Conservation (phyloP, 2,113 vertebrate genomes). For the Orycteropus afer region DNA sequence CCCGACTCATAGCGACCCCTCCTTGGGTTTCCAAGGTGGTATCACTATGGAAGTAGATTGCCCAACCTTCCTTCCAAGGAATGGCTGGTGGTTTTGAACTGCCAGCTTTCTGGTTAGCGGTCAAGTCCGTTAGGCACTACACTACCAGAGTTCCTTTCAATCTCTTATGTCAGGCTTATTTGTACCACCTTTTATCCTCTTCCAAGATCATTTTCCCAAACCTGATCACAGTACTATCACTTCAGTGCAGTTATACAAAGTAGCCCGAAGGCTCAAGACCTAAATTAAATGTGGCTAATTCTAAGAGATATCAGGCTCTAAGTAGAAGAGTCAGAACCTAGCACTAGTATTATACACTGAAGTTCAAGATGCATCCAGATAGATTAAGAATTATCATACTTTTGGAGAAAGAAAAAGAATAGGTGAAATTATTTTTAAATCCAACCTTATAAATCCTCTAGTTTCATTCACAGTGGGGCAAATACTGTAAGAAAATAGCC, state of each 20-base stretch:
- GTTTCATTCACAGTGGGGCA: not conserved
- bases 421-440: constrained; percentile 38
- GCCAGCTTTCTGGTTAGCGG: no score
- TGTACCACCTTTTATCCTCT: not conserved
- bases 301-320: constrained; percentile 35
- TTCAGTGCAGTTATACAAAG: constrained; percentile 1
- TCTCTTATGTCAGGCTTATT: not conserved
- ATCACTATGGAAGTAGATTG: no score
- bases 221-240: not conserved
- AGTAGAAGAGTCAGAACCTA: not conserved
- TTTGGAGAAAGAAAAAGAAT: not conserved
- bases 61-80: no score
- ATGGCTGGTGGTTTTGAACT: no score
- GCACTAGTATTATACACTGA: not conserved
- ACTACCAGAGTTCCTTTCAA: no score
- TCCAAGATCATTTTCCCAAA: constrained; percentile 7
- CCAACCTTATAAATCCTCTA: not conserved
- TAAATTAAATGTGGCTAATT: constrained; percentile 21
- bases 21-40: no score
- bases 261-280: not conserved
- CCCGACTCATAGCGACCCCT: no score
- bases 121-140: no score
- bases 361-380: not conserved
- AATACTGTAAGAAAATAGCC: constrained; percentile 9
- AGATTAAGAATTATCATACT: not conserved